Percentiles rank a stretch among this genome's conserved stretches.
phyloP scores from a whole-genome alignment of 2,888 invertebrate species.

The Phasia obesa region DNA sequence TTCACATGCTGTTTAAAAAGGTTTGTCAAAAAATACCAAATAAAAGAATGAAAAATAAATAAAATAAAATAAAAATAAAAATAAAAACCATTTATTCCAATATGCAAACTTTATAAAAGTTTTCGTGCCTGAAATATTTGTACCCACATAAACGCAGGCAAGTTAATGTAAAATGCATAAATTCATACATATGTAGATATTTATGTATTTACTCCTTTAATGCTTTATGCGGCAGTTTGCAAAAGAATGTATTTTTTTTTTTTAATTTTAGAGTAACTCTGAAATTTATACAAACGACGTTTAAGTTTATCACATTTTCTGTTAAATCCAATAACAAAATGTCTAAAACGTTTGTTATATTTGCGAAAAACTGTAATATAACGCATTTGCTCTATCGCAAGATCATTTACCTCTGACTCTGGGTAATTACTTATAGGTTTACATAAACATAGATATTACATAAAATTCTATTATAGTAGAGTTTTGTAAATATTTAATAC shows the following conservation, averaged over 20 bases:
- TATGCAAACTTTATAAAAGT: constrained; percentile 58
- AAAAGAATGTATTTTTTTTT: constrained; percentile 15
- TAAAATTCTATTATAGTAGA: too few species aligned
- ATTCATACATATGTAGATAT: neutral
- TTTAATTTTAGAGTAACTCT: too few species aligned
- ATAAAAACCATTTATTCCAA: constrained; percentile 56
- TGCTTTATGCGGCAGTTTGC: neutral
- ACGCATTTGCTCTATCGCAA: too few species aligned
- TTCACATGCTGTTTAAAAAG: constrained; percentile 65
- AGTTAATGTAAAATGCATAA: neutral
- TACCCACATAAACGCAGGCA: constrained; percentile 37
- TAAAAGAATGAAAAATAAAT: constrained; percentile 28
- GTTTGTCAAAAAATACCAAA: constrained; percentile 61
- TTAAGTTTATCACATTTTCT: too few species aligned
- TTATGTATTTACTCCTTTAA: neutral
- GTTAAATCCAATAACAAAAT: too few species aligned
- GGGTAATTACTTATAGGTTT: too few species aligned
- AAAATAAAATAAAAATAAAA: constrained; percentile 13
- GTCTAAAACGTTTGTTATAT: too few species aligned
- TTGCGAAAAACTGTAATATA: too few species aligned
- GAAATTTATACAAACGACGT: too few species aligned
- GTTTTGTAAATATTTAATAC: too few species aligned
- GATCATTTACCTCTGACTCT: too few species aligned
- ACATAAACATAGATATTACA: too few species aligned
- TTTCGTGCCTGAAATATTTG: constrained; percentile 22